Evolutionary conservation across 2,888 invertebrate genomes (phyloP).

Genomic region (Pterobdella sp.): DNA sequence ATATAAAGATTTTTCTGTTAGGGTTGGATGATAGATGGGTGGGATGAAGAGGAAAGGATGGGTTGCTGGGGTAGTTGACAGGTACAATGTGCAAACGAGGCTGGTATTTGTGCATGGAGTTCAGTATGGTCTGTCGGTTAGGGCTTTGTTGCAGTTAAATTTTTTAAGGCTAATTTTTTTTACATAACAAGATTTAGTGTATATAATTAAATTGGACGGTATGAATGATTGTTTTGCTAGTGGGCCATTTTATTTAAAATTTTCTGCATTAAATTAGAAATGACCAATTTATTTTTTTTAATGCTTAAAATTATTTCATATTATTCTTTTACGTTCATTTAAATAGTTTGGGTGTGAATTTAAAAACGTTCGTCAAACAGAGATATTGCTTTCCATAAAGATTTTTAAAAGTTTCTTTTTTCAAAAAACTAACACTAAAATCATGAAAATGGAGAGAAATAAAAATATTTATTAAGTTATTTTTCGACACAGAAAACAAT

Average conservation of each 20-base stretch:
- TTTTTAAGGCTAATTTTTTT: not conserved
- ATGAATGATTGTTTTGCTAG: too few species aligned
- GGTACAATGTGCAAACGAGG: slow-evolving; percentile 25
- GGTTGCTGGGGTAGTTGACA: not conserved
- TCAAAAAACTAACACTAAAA: too few species aligned
- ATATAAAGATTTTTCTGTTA: slow-evolving; percentile 21
- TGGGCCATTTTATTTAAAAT: too few species aligned
- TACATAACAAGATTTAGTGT: not conserved
- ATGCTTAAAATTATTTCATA: not conserved
- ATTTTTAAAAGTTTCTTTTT: too few species aligned
- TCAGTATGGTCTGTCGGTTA: slow-evolving; percentile 27
- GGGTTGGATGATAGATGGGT: slow-evolving; percentile 22
- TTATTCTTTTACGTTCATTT: too few species aligned
- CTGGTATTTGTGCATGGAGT: slow-evolving; percentile 32
- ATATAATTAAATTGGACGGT: not conserved
- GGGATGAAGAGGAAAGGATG: slow-evolving; percentile 20
- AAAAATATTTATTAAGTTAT: too few species aligned
- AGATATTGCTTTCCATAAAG: too few species aligned
- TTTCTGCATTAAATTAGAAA: not conserved
- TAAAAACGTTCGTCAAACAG: too few species aligned
- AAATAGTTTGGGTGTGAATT: too few species aligned
- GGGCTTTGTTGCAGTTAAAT: too few species aligned
- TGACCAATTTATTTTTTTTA: not conserved
- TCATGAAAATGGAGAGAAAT: too few species aligned
- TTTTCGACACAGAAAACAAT: too few species aligned